Base-by-base conservation (phyloP, 2,888 invertebrate genomes). In the Drosophila rellima region DNA sequence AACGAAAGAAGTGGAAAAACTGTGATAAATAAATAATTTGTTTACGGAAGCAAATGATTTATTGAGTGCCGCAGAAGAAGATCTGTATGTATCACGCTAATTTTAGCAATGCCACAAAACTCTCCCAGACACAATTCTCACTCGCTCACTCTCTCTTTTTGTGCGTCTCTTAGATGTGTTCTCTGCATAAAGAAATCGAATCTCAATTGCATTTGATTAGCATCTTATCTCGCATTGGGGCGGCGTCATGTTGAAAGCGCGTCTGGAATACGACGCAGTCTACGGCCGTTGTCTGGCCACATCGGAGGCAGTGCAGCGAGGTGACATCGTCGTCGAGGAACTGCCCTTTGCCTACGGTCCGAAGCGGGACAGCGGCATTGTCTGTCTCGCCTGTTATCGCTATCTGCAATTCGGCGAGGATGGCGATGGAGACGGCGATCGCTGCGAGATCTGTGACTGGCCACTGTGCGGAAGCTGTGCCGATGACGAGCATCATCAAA, bases 371-470 rank as follows among this genome's bases (percentile, higher is more conserved):
- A 94, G 94, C 56, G 94, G 94, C 5, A 95, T 96, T 3, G 92
- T 96, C 10, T 97, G 97, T 89, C 93, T 97, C 48, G 95, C 95
- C 33, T 97, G 97, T 91, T 96, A 95, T 91, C 93, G 95, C 31
- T 95, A 95, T 82, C 68, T 90, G 62, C 82, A 90, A 18, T 92
- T 91, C 33, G 92, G 91, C 2, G 91, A 90, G 62, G 92, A 91
- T 78, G 91, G 91, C 1, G 91, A 91, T 60, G 91, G 91, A 1
- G 74, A 91, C 74, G 54, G 54, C 0, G 92, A 92, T 73, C 91
- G 92, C 33, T 97, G 97, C 89, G 93, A 96, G 61, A 95, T 95
- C 35, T 97, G 97, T 91, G 96, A 95, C 90, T 93, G 94, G 78
- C 94, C 95, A 0, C 93, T 95, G 31, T 92, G 92, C 55, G 80